These are phyloP conservation scores for Cyanoramphus novaezelandiae DNA, from an alignment of 2,113 vertebrate species.

Conservation along the genomic window DNA sequence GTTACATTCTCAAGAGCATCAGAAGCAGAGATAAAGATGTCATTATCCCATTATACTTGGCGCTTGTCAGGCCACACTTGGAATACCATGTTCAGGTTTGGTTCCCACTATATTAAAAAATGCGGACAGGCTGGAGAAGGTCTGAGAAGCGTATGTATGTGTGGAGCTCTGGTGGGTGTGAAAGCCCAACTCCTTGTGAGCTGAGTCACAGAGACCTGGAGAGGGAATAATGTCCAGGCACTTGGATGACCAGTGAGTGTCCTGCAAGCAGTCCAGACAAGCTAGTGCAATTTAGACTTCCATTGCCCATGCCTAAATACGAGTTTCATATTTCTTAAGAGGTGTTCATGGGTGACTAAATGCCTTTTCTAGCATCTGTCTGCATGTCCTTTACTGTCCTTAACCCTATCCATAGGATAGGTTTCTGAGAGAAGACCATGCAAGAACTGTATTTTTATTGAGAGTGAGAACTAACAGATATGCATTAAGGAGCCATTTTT, in stretches of 20 bases:
- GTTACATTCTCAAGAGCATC: background rate
- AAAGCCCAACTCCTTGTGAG: background rate
- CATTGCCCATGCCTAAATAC: background rate
- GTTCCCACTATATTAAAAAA: background rate
- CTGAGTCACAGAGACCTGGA: accelerated
- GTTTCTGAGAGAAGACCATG: background rate
- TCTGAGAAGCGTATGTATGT: background rate
- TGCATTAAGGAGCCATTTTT: background rate
- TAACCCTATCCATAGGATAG: background rate
- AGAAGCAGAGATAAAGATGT: background rate
- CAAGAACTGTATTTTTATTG: background rate
- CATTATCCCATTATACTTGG: background rate
- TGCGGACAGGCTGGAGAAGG: background rate
- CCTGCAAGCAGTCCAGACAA: background rate
- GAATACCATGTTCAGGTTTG: background rate
- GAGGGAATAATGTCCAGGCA: background rate
- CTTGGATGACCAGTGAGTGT: background rate
- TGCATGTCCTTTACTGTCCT: background rate
- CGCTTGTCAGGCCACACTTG: background rate
- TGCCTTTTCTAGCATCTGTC: background rate
- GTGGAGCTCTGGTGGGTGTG: background rate
- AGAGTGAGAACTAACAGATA: background rate
- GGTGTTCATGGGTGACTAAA: background rate
- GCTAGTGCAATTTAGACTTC: background rate
- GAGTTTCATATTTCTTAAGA: background rate